Percentiles rank a stretch among this genome's conserved stretches.
Conservation (phyloP, 2,113 vertebrate genomes). For the Cololabis saira region DNA sequence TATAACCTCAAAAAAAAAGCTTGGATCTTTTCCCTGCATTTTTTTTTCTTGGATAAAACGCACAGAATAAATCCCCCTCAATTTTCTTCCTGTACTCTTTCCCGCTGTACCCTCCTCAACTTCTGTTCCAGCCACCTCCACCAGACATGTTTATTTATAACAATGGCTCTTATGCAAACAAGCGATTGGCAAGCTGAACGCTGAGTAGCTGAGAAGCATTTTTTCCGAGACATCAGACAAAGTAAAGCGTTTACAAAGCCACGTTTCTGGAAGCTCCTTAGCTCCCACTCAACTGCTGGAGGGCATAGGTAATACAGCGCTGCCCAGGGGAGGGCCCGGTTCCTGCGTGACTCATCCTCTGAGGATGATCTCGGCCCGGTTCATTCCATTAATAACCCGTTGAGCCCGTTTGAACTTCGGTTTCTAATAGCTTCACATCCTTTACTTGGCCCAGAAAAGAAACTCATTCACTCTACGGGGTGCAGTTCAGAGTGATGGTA, state of each 20-base stretch:
- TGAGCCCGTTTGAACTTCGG: constrained; percentile 49
- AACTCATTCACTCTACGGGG: constrained; percentile 27
- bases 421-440: constrained; percentile 58
- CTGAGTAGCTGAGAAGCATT: constrained; percentile 45
- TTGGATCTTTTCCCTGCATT: neutral
- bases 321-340: constrained; percentile 55
- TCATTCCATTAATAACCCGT: constrained; percentile 74
- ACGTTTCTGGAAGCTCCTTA: constrained; percentile 34
- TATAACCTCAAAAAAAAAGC: constrained; percentile 28
- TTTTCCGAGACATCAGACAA: constrained; percentile 44
- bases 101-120: constrained; percentile 33
- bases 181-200: constrained; percentile 54
- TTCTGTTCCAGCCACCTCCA: constrained; percentile 63
- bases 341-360: constrained; percentile 72
- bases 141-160: constrained; percentile 79
- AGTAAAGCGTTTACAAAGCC: constrained; percentile 39
- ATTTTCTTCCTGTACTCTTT: constrained; percentile 24
- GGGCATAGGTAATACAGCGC: constrained; percentile 60
- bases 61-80: constrained; percentile 44
- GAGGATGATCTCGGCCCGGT: constrained; percentile 51
- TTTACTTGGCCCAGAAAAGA: constrained; percentile 53
- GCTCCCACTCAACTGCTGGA: constrained; percentile 54
- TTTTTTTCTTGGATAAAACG: constrained; percentile 33
- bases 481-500: constrained; percentile 21
- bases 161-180: constrained; percentile 69